Base-by-base conservation (phyloP, 2,113 vertebrate species). In the Lepisosteus oculatus region DNA sequence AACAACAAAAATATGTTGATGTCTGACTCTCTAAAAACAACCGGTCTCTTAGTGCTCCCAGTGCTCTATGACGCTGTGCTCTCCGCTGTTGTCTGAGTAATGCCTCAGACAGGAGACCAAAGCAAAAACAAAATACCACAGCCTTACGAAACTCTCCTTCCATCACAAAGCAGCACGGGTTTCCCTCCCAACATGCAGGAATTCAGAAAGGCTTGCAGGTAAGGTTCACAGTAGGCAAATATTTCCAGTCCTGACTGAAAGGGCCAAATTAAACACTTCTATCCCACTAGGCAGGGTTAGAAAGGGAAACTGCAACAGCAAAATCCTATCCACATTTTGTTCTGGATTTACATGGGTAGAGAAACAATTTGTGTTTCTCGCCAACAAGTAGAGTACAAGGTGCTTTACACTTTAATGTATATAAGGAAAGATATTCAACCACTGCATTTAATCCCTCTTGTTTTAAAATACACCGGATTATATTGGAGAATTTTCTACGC, bases 201-300 rank as follows among this genome's bases (percentile, higher is more conserved):
- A 6, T 51, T 51, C 5, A 51, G 5, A 6, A 51, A 51, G 47
- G 47, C 47, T 51, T 2, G 5, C 47, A 51, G 47, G 47, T 51
- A 51, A 51, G 47, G 17, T 42, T 2, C 11, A n/a, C 29, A 42
- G 63, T 65, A 9, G 5, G 63, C 13, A 41, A 43, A 44, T 65
- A 11, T 11, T 65, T 11, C 5, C 29, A 42, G 3, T 65, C 41
- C 42, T 4, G 29, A 44, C 29, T 13, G 3, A n/a, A 57, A 41
- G 8, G 12, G 68, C 43, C n/a, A 67, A 29, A 67, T n/a, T 55
- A 43, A 45, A 15, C 7, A 4, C 55, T 67, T 72, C 65, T 43
- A 67, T 61, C 64, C 71, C 55, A 61, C 41, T n/a, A 12, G 71
- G 64, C 51, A 41, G 66, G 43, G 55, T 67, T 67, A 61, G 5